Evolutionary conservation across 2,888 invertebrate species (phyloP).

Genomic region (Parnassius orleans): DNA sequence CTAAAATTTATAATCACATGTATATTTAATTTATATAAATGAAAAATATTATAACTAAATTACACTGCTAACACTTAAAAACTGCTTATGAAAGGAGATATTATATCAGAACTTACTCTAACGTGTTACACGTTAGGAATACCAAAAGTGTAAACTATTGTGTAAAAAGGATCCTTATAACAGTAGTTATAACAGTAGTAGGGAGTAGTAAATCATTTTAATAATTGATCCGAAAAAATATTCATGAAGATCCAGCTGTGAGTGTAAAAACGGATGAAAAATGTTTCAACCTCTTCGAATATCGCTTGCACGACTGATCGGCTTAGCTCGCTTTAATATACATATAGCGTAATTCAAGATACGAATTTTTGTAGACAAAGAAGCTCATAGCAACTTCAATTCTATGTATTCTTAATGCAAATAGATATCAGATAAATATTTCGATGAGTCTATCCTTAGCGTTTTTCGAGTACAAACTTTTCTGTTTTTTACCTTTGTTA

Average conservation of each 20-base stretch:
- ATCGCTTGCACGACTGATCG: slow-evolving; percentile 57
- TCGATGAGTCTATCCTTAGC: too few relatives aligned
- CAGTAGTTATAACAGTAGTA: too few relatives aligned
- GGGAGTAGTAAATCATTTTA: slow-evolving; percentile 77
- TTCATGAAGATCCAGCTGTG: slow-evolving; percentile 72
- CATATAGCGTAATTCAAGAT: slow-evolving; percentile 35
- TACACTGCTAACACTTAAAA: too few relatives aligned
- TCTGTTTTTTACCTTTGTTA: too few relatives aligned
- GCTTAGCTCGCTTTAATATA: slow-evolving; percentile 26
- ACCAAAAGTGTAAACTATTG: slow-evolving; percentile 9
- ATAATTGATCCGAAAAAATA: slow-evolving; percentile 78
- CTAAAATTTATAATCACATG: too few relatives aligned
- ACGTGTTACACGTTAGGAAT: background rate
- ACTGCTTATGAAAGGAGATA: too few relatives aligned
- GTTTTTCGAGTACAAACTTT: too few relatives aligned
- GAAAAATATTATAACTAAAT: too few relatives aligned
- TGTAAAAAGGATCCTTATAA: slow-evolving; percentile 38
- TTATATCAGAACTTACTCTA: too few relatives aligned
- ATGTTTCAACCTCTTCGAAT: slow-evolving; percentile 56
- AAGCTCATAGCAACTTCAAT: background rate
- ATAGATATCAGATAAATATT: too few relatives aligned
- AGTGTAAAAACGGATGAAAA: slow-evolving; percentile 73
- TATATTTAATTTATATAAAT: too few relatives aligned
- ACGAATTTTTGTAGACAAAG: slow-evolving; percentile 16
- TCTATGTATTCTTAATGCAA: background rate